A percentile compares a stretch with the other conserved stretches of the same genome.
These are phyloP conservation scores for Candidula unifasciata DNA, from an alignment of 2,888 invertebrate species.

Conservation along the genomic window DNA sequence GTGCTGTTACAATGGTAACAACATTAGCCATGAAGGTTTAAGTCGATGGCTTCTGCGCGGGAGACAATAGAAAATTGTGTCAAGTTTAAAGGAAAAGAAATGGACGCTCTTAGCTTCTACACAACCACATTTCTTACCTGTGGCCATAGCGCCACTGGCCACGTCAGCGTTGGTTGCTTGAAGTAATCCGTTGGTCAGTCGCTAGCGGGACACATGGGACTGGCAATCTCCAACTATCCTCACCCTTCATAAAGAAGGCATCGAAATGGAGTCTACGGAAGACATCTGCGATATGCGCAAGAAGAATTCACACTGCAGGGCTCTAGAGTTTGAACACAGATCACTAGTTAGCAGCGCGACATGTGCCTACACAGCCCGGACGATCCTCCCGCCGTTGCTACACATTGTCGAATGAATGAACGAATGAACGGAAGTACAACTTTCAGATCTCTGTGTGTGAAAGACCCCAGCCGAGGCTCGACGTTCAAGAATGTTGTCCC, in stretches of 20 bases:
- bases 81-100: too few relatives aligned
- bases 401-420: constrained; percentile 34
- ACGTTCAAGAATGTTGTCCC: background rate
- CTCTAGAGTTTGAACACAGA: background rate
- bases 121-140: constrained; percentile 14
- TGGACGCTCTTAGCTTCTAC: too few relatives aligned
- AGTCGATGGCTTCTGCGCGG: too few relatives aligned
- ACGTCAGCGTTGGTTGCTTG: constrained; percentile 1
- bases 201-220: constrained; percentile 12
- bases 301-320: background rate
- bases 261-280: background rate
- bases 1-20: too few relatives aligned
- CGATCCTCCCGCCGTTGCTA: background rate
- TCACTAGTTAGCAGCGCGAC: background rate
- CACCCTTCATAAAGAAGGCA: constrained; percentile 7
- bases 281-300: background rate
- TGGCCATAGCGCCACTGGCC: constrained; percentile 35
- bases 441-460: constrained; percentile 5
- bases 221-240: background rate
- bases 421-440: background rate
- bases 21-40: too few relatives aligned
- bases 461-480: background rate
- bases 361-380: background rate
- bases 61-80: too few relatives aligned
- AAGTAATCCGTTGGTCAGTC: constrained; percentile 35